phyloP scores from a whole-genome alignment of 2,113 vertebrate genomes.

The Perccottus glenii region DNA sequence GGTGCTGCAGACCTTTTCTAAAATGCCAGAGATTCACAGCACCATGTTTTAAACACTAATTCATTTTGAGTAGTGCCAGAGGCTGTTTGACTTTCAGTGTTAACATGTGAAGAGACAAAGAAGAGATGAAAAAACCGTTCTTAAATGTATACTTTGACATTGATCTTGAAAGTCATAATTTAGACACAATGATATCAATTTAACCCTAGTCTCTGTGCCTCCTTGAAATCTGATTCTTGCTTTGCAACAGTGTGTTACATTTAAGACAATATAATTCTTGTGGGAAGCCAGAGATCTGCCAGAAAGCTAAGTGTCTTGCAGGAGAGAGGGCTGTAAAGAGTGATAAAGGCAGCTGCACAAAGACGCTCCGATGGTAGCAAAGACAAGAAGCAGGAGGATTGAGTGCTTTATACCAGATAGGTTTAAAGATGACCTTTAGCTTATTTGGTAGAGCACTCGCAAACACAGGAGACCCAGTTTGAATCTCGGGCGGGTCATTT shows the following conservation, averaged over 20 bases:
- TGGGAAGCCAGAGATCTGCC: constrained; percentile 16
- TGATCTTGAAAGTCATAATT: too few relatives aligned
- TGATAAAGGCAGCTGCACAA: constrained; percentile 58
- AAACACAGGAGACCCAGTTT: too few relatives aligned
- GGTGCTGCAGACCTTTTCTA: constrained; percentile 66
- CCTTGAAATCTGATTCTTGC: too few relatives aligned
- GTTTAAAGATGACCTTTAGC: constrained; percentile 33
- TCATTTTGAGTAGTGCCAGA: constrained; percentile 61
- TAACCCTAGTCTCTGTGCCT: too few relatives aligned
- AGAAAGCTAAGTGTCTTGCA: constrained; percentile 20
- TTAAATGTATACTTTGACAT: background rate
- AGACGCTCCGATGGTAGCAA: constrained; percentile 30
- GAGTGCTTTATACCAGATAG: constrained; percentile 29
- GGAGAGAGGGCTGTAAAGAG: constrained; percentile 55
- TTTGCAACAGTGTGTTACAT: constrained; percentile 25
- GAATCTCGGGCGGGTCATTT: too few relatives aligned
- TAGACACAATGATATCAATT: too few relatives aligned
- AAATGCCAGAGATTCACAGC: constrained; percentile 74
- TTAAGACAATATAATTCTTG: constrained; percentile 42
- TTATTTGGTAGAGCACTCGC: too few relatives aligned
- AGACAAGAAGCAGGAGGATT: constrained; percentile 24
- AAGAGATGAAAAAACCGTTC: constrained; percentile 4
- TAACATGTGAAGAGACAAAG: constrained; percentile 37
- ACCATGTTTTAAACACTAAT: constrained; percentile 48
- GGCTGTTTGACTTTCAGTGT: constrained; percentile 60